Evolutionary conservation across 1,140 invertebrate species (phyloP), one percentile per base, ranked within the genome.

Genomic region (Calycopis cecrops): DNA sequence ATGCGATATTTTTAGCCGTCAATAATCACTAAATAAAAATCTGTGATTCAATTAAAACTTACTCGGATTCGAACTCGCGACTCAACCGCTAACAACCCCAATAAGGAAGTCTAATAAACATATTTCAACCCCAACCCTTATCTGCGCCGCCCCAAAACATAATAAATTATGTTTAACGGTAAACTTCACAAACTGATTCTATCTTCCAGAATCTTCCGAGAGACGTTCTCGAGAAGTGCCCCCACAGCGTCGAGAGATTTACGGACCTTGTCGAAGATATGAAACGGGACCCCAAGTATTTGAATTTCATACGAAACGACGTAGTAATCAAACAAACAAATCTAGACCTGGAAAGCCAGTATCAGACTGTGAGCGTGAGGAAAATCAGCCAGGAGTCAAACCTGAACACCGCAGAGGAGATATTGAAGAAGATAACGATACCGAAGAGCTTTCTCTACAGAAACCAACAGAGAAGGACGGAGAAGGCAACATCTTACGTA

Each of bases 401-500:
- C 59, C 47, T 63, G 14, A 72, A 59, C n/a, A 69, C 54, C 47
- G 76, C 84, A 8, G 80, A 88, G 57, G 76, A 79, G 35, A 64
- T 86, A 17, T 56, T 83, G 12, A 85, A 82, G 52, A 79, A 61
- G 60, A 71, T 87, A 2, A 79, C 77, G 0, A 75, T 78, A 50
- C 79, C 85, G 3, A 87, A 87, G 57, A 88, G 87, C 59, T 88
- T 88, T 59, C 57, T 88, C 6, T 88, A 88, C 52, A 79, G 85
- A 65, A 76, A 81, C 35, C 74, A 82, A 40, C 56, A 68, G n/a
- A 77, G 67, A 52, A 71, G 59, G 52, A 58, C 57, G 28, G 71
- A 80, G 10, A 73, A 68, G 58, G 63, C 65, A 1, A 74, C 76
- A n/a, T 83, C 87, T 0, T 88, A 88, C 34, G 48, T 81, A 28